Conservation (phyloP, 2,888 invertebrate species). For the Malthinus seriepunctatus region DNA sequence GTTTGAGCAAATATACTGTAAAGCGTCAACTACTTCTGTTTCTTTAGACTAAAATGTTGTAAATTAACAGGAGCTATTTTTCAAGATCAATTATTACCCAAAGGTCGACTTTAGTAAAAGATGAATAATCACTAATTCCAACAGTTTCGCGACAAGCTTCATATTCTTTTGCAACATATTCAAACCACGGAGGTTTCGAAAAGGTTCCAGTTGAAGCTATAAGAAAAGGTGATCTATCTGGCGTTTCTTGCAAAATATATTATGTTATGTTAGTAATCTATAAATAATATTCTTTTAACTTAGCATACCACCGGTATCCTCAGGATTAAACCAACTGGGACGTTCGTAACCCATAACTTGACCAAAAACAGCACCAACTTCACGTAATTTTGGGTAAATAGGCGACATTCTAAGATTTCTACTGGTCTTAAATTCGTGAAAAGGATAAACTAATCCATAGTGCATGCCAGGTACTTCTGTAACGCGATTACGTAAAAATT, state of each 20-base stretch:
- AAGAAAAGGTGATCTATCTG: slow-evolving; percentile 62
- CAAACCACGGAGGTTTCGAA: slow-evolving; percentile 93
- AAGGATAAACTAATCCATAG: slow-evolving; percentile 81
- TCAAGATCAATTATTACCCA: slow-evolving; percentile 67
- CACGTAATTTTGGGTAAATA: slow-evolving; percentile 87
- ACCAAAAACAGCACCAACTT: slow-evolving; percentile 92
- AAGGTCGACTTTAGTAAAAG: slow-evolving; percentile 94
- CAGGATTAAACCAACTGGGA: slow-evolving; percentile 84
- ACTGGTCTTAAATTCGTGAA: slow-evolving; percentile 84
- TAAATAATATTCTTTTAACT: background rate
- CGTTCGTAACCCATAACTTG: slow-evolving; percentile 98
- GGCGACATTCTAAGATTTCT: slow-evolving; percentile 92
- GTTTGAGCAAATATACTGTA: slow-evolving; percentile 95
- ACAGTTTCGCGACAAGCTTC: slow-evolving; percentile 91
- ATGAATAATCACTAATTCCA: slow-evolving; percentile 94
- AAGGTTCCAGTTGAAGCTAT: slow-evolving; percentile 83
- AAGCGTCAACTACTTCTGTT: slow-evolving; percentile 81
- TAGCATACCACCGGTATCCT: slow-evolving; percentile 52
- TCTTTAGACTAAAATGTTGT: slow-evolving; percentile 71
- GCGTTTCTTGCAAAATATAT: slow-evolving; percentile 42
- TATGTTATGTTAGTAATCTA: background rate
- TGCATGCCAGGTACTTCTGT: slow-evolving; percentile 91
- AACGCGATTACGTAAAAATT: slow-evolving; percentile 88
- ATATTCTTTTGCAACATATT: slow-evolving; percentile 85
- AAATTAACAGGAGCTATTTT: too few relatives aligned